These are phyloP conservation scores for Charaxes varanes DNA, from an alignment of 1,140 invertebrate species.

Conservation along the genomic window DNA sequence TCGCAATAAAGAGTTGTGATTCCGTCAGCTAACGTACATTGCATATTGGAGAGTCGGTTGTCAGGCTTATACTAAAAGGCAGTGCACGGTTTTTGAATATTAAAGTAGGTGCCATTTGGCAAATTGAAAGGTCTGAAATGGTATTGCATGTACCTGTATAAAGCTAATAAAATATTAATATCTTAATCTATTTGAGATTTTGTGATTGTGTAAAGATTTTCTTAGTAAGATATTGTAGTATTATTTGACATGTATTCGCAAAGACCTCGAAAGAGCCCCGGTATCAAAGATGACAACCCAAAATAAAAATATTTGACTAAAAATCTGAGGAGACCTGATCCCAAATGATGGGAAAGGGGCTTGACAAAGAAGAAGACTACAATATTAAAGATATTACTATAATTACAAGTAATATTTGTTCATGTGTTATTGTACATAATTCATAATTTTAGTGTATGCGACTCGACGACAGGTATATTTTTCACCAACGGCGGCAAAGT, in stretches of 20 bases:
- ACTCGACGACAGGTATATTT: background rate
- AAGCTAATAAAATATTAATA: background rate
- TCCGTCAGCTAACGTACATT: slow-evolving; percentile 3
- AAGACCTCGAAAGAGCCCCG: too few relatives aligned
- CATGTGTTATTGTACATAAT: background rate
- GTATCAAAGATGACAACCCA: too few relatives aligned
- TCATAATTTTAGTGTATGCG: slow-evolving; percentile 2
- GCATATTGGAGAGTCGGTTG: slow-evolving; percentile 10
- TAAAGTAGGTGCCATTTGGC: background rate
- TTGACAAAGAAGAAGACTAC: too few relatives aligned
- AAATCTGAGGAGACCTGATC: too few relatives aligned
- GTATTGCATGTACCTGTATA: background rate
- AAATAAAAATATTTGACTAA: too few relatives aligned
- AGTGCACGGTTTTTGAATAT: slow-evolving; percentile 12
- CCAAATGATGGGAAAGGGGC: too few relatives aligned
- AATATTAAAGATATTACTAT: too few relatives aligned
- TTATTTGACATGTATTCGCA: too few relatives aligned
- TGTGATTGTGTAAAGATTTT: too few relatives aligned
- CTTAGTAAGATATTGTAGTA: too few relatives aligned
- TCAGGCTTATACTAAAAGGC: slow-evolving; percentile 12
- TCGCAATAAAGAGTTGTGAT: background rate
- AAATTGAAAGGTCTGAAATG: background rate
- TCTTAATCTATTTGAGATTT: too few relatives aligned
- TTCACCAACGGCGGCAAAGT: slow-evolving; percentile 7
- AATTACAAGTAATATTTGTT: background rate